These are phyloP conservation scores for Drosophila formosana DNA, from an alignment of 2,888 invertebrate species.

Conservation along the genomic window DNA sequence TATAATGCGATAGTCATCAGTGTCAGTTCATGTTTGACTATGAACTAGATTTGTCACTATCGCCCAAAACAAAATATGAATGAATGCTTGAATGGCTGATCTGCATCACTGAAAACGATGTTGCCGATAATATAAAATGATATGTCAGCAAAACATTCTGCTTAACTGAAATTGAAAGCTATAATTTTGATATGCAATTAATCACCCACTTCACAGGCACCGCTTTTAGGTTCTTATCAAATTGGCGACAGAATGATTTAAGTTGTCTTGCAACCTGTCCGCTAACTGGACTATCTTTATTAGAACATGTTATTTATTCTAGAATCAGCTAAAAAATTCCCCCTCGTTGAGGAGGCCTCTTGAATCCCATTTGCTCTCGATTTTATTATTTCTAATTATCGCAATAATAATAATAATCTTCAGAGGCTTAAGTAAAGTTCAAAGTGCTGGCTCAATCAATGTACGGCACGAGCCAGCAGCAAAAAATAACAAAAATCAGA, in stretches of 20 bases:
- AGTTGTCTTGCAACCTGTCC: background rate
- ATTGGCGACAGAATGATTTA: background rate
- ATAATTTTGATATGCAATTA: background rate
- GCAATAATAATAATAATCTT: slow-evolving; percentile 14
- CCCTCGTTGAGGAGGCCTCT: background rate
- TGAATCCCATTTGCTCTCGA: background rate
- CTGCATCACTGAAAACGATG: slow-evolving; percentile 3
- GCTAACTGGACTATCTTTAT: background rate
- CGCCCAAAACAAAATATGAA: slow-evolving; percentile 42
- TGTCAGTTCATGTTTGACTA: slow-evolving; percentile 49
- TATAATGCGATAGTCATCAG: slow-evolving; percentile 43
- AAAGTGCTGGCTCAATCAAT: slow-evolving; percentile 30
- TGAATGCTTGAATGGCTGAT: slow-evolving; percentile 36
- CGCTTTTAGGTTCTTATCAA: background rate
- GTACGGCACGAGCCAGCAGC: slow-evolving; percentile 59
- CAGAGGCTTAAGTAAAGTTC: slow-evolving; percentile 36
- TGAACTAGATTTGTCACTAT: slow-evolving; percentile 62
- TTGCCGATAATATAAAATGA: slow-evolving; percentile 10
- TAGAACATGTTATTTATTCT: background rate
- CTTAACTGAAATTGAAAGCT: slow-evolving; percentile 1
- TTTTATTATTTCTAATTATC: slow-evolving; percentile 13
- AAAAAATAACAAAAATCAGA: slow-evolving; percentile 20
- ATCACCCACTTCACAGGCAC: slow-evolving; percentile 2
- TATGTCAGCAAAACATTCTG: slow-evolving; percentile 7
- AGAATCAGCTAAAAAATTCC: background rate